Conservation (phyloP, 2,888 invertebrate species). For the Hyposoter didymator region DNA sequence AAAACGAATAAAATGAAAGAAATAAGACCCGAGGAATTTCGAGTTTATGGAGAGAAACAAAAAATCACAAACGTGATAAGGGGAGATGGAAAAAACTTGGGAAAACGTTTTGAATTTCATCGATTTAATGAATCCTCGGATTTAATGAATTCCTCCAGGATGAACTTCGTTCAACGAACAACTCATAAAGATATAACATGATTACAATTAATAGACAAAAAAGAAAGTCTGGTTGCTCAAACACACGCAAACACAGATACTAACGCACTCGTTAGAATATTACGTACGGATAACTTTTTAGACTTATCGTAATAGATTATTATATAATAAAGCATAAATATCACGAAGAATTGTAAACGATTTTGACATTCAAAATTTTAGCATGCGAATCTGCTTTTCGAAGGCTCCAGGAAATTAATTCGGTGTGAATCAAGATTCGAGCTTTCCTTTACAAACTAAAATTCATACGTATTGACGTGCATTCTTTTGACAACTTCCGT, state of each 20-base stretch:
- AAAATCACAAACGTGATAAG: too few relatives aligned
- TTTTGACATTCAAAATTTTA: not conserved
- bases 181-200: not conserved
- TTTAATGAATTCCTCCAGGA: not conserved
- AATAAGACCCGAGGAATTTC: too few relatives aligned
- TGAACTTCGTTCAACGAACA: constrained; percentile 16
- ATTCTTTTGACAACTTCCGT: constrained; percentile 2
- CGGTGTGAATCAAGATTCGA: not conserved
- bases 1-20: too few relatives aligned
- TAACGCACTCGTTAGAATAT: not conserved
- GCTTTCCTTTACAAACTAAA: not conserved
- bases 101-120: not conserved
- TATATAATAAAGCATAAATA: not conserved
- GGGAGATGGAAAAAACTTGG: not conserved
- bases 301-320: not conserved
- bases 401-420: not conserved
- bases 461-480: constrained; percentile 1
- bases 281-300: not conserved
- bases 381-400: not conserved
- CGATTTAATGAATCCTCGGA: constrained; percentile 7
- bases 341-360: not conserved
- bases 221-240: constrained; percentile 7
- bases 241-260: not conserved
- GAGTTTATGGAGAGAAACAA: too few relatives aligned
- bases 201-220: not conserved